Evolutionary conservation across 2,888 invertebrate genomes (phyloP).

Genomic region (Dorcus parallelipipedus): DNA sequence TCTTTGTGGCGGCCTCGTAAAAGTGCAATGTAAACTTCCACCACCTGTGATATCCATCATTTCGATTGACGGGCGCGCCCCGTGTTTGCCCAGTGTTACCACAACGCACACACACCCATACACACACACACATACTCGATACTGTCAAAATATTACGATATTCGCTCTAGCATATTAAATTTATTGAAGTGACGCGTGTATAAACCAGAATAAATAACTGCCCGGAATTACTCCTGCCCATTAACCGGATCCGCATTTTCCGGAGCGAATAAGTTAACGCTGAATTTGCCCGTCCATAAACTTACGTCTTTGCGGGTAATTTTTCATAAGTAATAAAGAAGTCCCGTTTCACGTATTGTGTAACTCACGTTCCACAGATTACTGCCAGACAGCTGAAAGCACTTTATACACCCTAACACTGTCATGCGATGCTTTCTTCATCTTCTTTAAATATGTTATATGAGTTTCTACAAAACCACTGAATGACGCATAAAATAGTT

Average conservation of each 20-base stretch:
- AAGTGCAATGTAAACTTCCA: conserved; percentile 14
- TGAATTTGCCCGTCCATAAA: conserved; percentile 21
- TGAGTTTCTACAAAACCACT: conserved; percentile 2
- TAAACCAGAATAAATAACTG: not conserved
- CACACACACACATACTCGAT: not conserved
- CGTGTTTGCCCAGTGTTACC: conserved; percentile 32
- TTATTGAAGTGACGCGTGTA: not conserved
- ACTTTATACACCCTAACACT: conserved; percentile 16
- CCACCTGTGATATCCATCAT: conserved; percentile 33
- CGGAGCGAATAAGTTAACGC: conserved; percentile 23
- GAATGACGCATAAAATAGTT: not conserved
- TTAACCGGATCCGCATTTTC: not conserved
- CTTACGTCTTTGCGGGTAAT: conserved; percentile 19
- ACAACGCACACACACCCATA: conserved; percentile 21
- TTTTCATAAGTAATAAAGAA: conserved; percentile 12
- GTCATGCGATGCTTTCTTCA: conserved; percentile 11
- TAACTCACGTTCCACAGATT: conserved; percentile 15
- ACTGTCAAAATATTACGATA: conserved; percentile 3
- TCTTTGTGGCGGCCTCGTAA: conserved; percentile 3
- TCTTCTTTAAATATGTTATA: conserved; percentile 12
- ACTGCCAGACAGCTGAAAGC: conserved; percentile 15
- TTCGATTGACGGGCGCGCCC: conserved; percentile 33
- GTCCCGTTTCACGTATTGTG: conserved; percentile 16
- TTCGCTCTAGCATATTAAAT: conserved; percentile 2
- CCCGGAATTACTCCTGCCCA: not conserved